Percentiles rank a stretch among this genome's conserved stretches.
Evolutionary conservation across 53 echinoderm and acorn worm species (phyloP).

Genomic region (Holothuria leucospilota): DNA sequence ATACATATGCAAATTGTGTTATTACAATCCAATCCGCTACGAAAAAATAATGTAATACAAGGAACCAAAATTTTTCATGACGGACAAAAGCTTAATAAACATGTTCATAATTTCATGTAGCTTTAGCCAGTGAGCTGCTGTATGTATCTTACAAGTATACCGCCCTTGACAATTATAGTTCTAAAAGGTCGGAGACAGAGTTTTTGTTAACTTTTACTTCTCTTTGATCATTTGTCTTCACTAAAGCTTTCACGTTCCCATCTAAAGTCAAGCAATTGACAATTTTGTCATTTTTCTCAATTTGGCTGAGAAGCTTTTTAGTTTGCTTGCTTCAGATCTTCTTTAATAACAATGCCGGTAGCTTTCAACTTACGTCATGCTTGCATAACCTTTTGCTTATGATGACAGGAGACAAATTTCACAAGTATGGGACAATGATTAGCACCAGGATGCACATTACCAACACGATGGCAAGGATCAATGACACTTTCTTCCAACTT

Average conservation of each 20-base stretch:
- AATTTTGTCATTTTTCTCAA: not conserved
- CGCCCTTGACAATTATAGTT: too few species aligned
- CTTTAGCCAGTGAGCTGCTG: too few species aligned
- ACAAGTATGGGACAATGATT: not conserved
- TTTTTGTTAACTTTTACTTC: not conserved
- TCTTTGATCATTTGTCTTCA: not conserved
- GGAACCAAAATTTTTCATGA: too few species aligned
- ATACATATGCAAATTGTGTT: too few species aligned
- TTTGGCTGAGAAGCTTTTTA: not conserved
- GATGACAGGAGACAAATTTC: constrained; percentile 2
- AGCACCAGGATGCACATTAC: not conserved
- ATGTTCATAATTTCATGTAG: too few species aligned
- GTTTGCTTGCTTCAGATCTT: not conserved
- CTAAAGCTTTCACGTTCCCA: not conserved
- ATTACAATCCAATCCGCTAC: too few species aligned
- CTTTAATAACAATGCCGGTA: not conserved
- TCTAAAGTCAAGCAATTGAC: not conserved
- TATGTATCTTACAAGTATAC: too few species aligned
- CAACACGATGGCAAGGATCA: constrained; percentile 11
- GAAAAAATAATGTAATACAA: too few species aligned
- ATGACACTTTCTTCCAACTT: not conserved
- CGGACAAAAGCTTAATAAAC: too few species aligned
- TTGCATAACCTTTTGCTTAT: not conserved
- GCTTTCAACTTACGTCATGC: not conserved
- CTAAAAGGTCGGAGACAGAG: not conserved